Base-by-base conservation (phyloP, 1,140 invertebrate genomes). In the Bradynema listronoti region DNA sequence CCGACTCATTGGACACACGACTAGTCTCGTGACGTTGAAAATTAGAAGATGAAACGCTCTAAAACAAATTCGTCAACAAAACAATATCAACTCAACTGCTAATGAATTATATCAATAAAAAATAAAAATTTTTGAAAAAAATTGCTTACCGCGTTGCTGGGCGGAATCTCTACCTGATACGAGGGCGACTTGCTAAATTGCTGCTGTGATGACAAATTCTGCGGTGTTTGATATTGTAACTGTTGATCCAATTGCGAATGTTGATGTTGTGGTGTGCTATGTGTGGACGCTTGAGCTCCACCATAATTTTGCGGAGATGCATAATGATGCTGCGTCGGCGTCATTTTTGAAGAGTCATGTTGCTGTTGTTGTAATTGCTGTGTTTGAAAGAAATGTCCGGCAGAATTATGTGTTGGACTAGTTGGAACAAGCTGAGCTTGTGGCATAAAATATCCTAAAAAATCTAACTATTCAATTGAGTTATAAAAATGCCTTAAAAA, bases 121-220 rank as follows among this genome's bases (percentile, higher is more conserved):
- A n/a, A n/a, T n/a, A n/a, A n/a, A n/a, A n/a, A n/a, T n/a, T n/a
- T n/a, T n/a, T n/a, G n/a, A n/a, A n/a, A n/a, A n/a, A n/a, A n/a
- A n/a, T n/a, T n/a, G 14, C 51, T 59, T 7, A 55, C 54, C 33
- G 50, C 45, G 33, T 42, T 65, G 33, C 58, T 65, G 9, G 64
- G 58, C 19, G 66, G 66, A 36, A 71, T 32, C 47, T 68, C 66
- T 9, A 68, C 66, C 11, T 36, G 62, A 65, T 68, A 68, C 2
- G 49, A n/a, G n/a, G n/a, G n/a, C n/a, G n/a, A n/a, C n/a, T n/a
- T n/a, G n/a, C n/a, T n/a, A n/a, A 29, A 32, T 33, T 29, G 41
- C 39, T 56, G 53, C 16, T 51, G 22, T 39, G 11, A 19, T 39
- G 11, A 19, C 11, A 11, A 19, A 50, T 50, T 50, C 2, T 25